phyloP scores from a whole-genome alignment of 2,888 invertebrate species.

The Parnassius smintheus region DNA sequence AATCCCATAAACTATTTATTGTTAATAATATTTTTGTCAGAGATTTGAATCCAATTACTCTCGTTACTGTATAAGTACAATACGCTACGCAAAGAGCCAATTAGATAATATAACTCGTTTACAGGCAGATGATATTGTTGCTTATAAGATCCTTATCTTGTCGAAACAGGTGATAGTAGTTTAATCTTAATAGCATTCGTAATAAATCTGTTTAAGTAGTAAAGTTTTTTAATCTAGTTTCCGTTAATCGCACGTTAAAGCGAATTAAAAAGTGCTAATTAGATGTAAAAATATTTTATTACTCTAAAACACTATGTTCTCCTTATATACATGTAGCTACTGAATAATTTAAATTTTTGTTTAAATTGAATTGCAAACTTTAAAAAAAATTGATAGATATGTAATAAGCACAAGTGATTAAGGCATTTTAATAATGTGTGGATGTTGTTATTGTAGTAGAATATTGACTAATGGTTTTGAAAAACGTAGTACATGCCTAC shows the following conservation, averaged over 20 bases:
- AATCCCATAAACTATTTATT: no score
- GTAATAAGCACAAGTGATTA: no score
- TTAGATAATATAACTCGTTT: no score
- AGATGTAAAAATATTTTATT: slow-evolving; percentile 19
- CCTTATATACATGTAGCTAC: slow-evolving; percentile 22
- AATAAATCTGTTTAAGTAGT: slow-evolving; percentile 16
- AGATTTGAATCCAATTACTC: no score
- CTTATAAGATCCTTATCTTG: slow-evolving; percentile 13
- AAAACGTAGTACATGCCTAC: no score
- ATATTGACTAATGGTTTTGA: no score
- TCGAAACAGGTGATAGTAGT: slow-evolving; percentile 22
- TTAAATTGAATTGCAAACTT: slow-evolving; percentile 24
- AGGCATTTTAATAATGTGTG: no score
- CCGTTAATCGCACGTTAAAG: slow-evolving; percentile 15
- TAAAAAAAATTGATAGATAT: not conserved
- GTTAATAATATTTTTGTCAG: no score
- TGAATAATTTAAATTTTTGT: slow-evolving; percentile 19
- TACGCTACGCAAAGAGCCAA: no score
- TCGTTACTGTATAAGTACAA: no score
- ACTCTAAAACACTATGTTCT: slow-evolving; percentile 10
- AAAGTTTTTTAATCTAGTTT: slow-evolving; percentile 8
- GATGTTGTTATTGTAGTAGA: no score
- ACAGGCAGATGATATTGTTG: not conserved
- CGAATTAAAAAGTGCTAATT: slow-evolving; percentile 12
- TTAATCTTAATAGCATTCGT: slow-evolving; percentile 15